Evolutionary conservation across 2,888 invertebrate genomes (phyloP).

Genomic region (Drosophila neonasuta): DNA sequence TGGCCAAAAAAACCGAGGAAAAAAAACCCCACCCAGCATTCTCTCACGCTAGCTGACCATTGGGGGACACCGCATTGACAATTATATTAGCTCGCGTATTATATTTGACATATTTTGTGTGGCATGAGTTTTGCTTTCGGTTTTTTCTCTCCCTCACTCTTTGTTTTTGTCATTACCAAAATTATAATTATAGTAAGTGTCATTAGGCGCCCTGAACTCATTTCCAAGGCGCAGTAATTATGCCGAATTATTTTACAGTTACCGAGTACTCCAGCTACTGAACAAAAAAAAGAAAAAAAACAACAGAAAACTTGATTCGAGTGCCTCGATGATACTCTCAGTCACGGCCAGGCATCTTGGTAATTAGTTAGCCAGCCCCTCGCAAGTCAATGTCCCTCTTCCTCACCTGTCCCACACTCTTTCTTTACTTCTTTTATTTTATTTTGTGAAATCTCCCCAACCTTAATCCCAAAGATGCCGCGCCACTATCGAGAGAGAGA

Average conservation of each 20-base stretch:
- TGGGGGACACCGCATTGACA: conserved; percentile 60
- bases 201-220: conserved; percentile 67
- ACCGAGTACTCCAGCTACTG: conserved; percentile 33
- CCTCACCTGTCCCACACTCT: conserved; percentile 1
- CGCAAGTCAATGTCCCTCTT: not conserved
- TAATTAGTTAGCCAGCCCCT: conserved; percentile 47
- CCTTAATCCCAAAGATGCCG: conserved; percentile 61
- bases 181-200: conserved; percentile 75
- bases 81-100: conserved; percentile 66
- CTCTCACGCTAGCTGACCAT: conserved; percentile 66
- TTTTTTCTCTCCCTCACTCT: conserved; percentile 28
- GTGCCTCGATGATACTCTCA: conserved; percentile 23
- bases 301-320: not conserved
- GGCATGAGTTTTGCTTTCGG: conserved; percentile 49
- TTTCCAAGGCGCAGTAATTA: conserved; percentile 62
- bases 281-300: not conserved
- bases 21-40: conserved; percentile 28
- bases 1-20: not conserved
- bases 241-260: conserved; percentile 70
- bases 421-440: too few species aligned
- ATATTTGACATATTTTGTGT: conserved; percentile 74
- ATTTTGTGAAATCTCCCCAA: conserved; percentile 63
- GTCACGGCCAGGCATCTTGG: conserved; percentile 27
- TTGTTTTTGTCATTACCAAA: conserved; percentile 70
- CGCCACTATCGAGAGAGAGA: conserved; percentile 19